These are phyloP conservation scores for Larimichthys crocea DNA, from an alignment of 2,113 vertebrate species.

Conservation along the genomic window DNA sequence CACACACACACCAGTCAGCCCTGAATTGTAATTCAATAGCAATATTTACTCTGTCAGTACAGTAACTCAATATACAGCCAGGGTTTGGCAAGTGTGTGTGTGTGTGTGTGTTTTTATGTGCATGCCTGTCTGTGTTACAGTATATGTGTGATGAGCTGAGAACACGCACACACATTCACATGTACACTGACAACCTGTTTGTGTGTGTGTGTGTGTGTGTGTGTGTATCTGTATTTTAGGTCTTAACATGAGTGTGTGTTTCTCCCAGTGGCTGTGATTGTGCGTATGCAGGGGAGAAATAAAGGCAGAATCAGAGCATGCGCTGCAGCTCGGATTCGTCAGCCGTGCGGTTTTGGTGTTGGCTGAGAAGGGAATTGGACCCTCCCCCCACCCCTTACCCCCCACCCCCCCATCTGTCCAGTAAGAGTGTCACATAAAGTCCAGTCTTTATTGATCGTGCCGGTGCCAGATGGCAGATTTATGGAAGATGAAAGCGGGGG, in stretches of 20 bases:
- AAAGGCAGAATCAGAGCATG: not conserved
- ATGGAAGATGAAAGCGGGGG: constrained; percentile 83
- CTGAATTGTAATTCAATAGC: constrained; percentile 60
- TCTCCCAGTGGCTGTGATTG: not conserved
- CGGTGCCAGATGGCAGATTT: constrained; percentile 84
- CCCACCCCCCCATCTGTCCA: constrained; percentile 64
- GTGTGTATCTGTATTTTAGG: not conserved
- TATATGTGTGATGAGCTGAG: constrained; percentile 36
- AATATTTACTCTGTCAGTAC: constrained; percentile 75
- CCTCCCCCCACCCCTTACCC: not conserved
- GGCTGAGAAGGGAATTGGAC: constrained; percentile 6
- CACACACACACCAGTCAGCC: constrained; percentile 28
- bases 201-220: not conserved
- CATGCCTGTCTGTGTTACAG: constrained; percentile 18
- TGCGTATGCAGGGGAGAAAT: not conserved
- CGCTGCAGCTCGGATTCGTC: constrained; percentile 32
- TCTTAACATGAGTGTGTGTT: not conserved
- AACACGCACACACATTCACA: constrained; percentile 19
- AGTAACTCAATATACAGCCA: constrained; percentile 67
- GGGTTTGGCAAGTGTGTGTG: constrained; percentile 45
- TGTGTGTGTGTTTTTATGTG: constrained; percentile 44
- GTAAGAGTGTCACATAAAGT: constrained; percentile 82
- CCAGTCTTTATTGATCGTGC: constrained; percentile 80
- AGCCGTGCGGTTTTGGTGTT: constrained; percentile 56
- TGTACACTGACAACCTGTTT: constrained; percentile 7